Base-by-base conservation (phyloP, 2,113 vertebrate species). In the Gallinago paraguaiae region DNA sequence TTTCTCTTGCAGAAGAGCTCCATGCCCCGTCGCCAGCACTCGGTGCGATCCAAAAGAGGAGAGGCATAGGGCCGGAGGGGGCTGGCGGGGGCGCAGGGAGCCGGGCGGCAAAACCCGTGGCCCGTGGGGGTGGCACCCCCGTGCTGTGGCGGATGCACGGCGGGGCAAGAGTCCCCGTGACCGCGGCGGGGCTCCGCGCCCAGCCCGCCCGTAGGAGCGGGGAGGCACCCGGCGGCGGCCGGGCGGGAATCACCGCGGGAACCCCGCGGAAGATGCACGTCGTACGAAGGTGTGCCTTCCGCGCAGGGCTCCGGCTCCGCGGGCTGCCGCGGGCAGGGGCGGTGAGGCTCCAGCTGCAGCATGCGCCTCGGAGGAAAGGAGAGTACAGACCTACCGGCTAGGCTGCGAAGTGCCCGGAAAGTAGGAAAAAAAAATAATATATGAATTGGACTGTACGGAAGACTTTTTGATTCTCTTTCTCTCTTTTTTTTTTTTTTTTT, bases 361-460 rank as follows among this genome's bases (percentile, higher is more conserved):
- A 33, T 57, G 60, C 10, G 3, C 53, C 67, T 23, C 5, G 4
- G 35, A 48, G 59, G 10, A 37, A n/a, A 39, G 59, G 14, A 28
- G 33, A 31, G 13, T 9, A 28, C 30, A 65, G 9, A 45, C 19
- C 8, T 63, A 12, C 11, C 6, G 16, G 10, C 33, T 63, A 59
- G 81, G 56, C 77, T 39, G 8, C 7, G 11, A 20, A 45, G 19
- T 16, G 15, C 15, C 33, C 45, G 23, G 53, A 35, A 69, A 69
- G 46, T 22, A 50, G 25, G 6, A 23, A 68, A 23, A 68, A 78
- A 56, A 37, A 37, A 43, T 3, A 16, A 43, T 39, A 4, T 8
- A 25, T 3, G 19, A 17, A 20, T 30, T 37, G 27, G 4, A 35
- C n/a, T 28, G 11, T 10, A 14, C 0, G 1, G 39, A 60, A 48